Evolutionary conservation across 2,888 invertebrate species (phyloP).

Genomic region (Ophion costatus): DNA sequence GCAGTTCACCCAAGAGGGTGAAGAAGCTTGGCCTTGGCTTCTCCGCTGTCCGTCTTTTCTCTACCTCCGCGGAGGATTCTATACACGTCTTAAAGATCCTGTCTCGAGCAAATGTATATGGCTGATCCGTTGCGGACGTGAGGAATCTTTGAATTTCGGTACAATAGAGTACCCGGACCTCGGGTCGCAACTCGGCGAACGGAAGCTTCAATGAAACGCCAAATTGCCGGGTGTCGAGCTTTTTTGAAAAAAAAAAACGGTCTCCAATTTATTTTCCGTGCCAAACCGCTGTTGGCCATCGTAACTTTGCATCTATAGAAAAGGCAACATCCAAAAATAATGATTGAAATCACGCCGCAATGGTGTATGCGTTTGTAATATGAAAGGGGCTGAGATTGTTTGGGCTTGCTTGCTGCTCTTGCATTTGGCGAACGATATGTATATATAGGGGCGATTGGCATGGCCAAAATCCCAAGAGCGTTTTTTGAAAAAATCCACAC

Average conservation of each 20-base stretch:
- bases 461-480: too few relatives aligned
- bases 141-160: not conserved
- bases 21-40: slow-evolving; percentile 28
- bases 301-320: too few relatives aligned
- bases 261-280: too few relatives aligned
- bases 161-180: not conserved
- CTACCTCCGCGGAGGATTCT: slow-evolving; percentile 1
- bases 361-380: not conserved
- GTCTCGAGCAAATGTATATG: not conserved
- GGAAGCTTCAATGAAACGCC: not conserved
- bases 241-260: too few relatives aligned
- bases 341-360: too few relatives aligned
- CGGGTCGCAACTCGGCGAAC: not conserved
- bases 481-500: too few relatives aligned
- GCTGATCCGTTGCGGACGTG: too few relatives aligned
- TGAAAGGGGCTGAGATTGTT: not conserved
- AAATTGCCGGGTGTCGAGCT: too few relatives aligned
- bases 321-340: too few relatives aligned
- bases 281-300: too few relatives aligned
- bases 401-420: not conserved
- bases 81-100: not conserved
- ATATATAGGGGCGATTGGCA: too few relatives aligned
- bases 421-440: not conserved
- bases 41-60: slow-evolving; percentile 3
- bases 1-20: slow-evolving; percentile 32